Base-by-base conservation (phyloP, 1,140 invertebrate species). In the Chymomyza costata region DNA sequence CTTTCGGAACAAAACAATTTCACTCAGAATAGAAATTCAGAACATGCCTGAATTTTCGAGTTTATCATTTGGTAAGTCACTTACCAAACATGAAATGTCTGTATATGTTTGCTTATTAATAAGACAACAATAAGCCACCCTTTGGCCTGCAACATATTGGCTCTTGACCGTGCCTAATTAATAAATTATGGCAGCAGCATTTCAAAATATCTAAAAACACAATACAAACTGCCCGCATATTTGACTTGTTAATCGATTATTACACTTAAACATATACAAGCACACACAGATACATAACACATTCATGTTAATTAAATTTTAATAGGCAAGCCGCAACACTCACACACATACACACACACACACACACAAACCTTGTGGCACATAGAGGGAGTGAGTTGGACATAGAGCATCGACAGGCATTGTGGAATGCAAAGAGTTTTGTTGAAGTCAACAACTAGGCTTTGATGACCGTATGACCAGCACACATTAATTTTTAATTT, bases 401-500 rank as follows among this genome's bases (percentile, higher is more conserved):
- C n/a, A n/a, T n/a, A n/a, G 21, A 53, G 56, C 53, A 37, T 10
- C 30, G 16, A 40, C 34, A 25, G 34, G 19, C 32, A 11, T 30
- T 30, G 3, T 5, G 45, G 10, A 18, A 40, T 19, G 14, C 30
- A 34, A 28, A 5, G 5, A 38, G 18, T 55, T 41, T 52, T 39
- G 28, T 60, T 44, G 65, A 78, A 78, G 71, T 62, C 65, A 62
- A 44, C 65, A 67, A 71, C 70, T 78, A 65, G 66, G 71, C 56
- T 76, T 48, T 62, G 55, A 66, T 70, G 71, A 76, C 65, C 71
- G 62, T 65, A 76, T 78, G 73, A 71, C 73, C 73, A 71, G 63
- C 48, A 57, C 54, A 59, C 66, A 78, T 78, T 78, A 64, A 76
- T 63, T 71, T 78, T 64, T 76, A 76, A 78, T 78, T 80, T 78